Conservation (phyloP, 1,140 invertebrate species). For the Varroa destructor region DNA sequence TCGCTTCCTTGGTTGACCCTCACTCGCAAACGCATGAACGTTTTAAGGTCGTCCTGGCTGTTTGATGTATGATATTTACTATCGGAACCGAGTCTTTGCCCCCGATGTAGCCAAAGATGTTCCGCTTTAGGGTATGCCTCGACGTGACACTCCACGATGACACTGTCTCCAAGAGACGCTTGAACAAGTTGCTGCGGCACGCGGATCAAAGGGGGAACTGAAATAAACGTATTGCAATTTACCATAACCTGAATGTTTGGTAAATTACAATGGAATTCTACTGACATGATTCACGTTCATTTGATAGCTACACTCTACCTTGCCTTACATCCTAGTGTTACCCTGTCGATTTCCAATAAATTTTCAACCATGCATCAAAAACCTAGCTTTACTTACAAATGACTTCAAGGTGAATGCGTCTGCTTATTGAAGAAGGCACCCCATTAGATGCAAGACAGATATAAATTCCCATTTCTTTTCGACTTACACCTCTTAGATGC, state of each 20-base stretch:
- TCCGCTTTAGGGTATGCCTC: conserved; percentile 18
- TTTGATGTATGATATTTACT: conserved; percentile 21
- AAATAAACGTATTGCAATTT: neutral
- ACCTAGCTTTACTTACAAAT: neutral
- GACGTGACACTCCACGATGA: conserved; percentile 17
- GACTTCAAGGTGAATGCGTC: conserved; percentile 11
- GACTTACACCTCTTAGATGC: conserved; percentile 59
- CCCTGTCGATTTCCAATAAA: too few species aligned
- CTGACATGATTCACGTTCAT: too few species aligned
- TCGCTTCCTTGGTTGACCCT: conserved; percentile 2
- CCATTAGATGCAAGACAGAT: conserved; percentile 64
- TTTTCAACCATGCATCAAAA: neutral
- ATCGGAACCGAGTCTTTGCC: conserved; percentile 10
- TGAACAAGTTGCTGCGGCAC: conserved; percentile 22
- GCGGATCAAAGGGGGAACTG: conserved; percentile 23
- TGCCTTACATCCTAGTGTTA: too few species aligned
- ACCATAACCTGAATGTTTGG: too few species aligned
- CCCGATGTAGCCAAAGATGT: conserved; percentile 20
- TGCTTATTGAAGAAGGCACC: conserved; percentile 16
- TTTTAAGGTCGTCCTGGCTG: conserved; percentile 11
- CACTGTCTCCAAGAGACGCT: conserved; percentile 17
- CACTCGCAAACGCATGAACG: conserved; percentile 9
- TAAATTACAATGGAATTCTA: too few species aligned
- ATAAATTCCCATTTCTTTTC: conserved; percentile 72
- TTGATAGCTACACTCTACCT: too few species aligned